These are phyloP conservation scores for Nasonia oneida DNA, from an alignment of 2,888 invertebrate species.

Conservation along the genomic window DNA sequence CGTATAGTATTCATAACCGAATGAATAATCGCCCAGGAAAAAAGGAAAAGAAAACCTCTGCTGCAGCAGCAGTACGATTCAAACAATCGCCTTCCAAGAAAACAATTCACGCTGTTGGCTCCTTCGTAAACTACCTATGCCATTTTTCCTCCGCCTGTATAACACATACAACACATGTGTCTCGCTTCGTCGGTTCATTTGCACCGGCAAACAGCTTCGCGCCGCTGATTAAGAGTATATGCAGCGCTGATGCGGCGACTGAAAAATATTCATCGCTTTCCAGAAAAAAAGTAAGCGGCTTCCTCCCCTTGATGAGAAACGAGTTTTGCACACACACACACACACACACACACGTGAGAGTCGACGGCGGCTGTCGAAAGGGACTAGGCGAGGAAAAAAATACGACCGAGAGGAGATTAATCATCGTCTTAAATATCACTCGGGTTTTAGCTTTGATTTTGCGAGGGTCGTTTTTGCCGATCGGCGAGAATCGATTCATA, in stretches of 20 bases:
- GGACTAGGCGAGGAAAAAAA: not conserved
- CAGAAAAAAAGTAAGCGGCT: not conserved
- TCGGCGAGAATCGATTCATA: slow-evolving; percentile 1
- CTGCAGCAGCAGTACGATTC: not conserved
- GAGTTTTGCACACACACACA: not conserved
- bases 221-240: slow-evolving; percentile 12
- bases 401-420: slow-evolving; percentile 17
- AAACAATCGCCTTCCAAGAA: slow-evolving; percentile 34
- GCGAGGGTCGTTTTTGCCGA: not conserved
- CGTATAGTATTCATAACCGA: not conserved
- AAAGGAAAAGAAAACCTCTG: not conserved
- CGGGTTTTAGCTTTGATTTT: not conserved
- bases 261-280: not conserved
- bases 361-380: not conserved
- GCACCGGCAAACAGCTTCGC: not conserved
- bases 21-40: not conserved
- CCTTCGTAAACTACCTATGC: not conserved
- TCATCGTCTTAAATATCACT: slow-evolving; percentile 28
- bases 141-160: not conserved
- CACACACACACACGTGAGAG: not conserved
- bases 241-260: not conserved
- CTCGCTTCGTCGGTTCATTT: slow-evolving; percentile 5
- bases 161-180: not conserved
- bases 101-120: not conserved
- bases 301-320: slow-evolving; percentile 35